These are phyloP conservation scores for Apotomis betuletana DNA, from an alignment of 2,888 invertebrate species.

Conservation along the genomic window DNA sequence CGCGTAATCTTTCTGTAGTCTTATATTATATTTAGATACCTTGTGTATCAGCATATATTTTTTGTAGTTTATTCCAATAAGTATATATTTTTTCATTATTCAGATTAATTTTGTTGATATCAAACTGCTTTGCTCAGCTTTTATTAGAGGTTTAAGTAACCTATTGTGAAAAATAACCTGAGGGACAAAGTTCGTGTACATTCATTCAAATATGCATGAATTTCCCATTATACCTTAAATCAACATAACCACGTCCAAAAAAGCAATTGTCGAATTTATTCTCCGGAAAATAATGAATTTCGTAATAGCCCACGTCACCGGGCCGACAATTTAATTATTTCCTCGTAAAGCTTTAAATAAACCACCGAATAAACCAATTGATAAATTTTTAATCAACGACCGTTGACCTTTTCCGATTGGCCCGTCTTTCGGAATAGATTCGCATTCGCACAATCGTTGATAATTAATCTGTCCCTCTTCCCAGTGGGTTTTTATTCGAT, in stretches of 20 bases:
- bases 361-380: conserved; percentile 24
- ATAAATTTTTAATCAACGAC: conserved; percentile 37
- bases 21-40: too few relatives aligned
- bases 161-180: too few relatives aligned
- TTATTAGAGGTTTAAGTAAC: too few relatives aligned
- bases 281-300: not conserved
- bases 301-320: conserved; percentile 4
- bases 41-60: too few relatives aligned
- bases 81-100: too few relatives aligned
- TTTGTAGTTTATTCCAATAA: too few relatives aligned
- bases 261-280: not conserved
- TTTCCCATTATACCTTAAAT: not conserved
- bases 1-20: too few relatives aligned
- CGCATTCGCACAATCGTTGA: conserved; percentile 46
- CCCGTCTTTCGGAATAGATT: conserved; percentile 41
- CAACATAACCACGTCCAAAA: not conserved
- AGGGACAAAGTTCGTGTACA: too few relatives aligned
- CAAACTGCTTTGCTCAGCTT: too few relatives aligned
- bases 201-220: too few relatives aligned
- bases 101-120: too few relatives aligned
- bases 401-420: conserved; percentile 29
- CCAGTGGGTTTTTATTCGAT: conserved; percentile 56
- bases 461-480: conserved; percentile 60
- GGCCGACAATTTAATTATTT: conserved; percentile 20
- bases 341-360: conserved; percentile 13